phyloP scores from a whole-genome alignment of 2,113 vertebrate genomes.

The Thamnophis sirtalis region DNA sequence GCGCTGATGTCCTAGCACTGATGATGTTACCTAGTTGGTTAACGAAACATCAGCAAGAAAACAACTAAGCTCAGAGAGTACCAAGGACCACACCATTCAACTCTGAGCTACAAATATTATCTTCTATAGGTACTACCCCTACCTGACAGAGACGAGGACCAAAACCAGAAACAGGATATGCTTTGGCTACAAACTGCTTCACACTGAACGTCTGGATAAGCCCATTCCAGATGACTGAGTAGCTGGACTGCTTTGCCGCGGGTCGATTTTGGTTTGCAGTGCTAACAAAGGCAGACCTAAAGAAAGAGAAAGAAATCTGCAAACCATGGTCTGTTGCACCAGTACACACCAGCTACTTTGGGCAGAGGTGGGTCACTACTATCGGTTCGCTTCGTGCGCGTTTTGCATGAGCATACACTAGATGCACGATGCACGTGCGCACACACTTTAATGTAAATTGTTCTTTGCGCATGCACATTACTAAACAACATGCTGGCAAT shows the following conservation, averaged over 20 bases:
- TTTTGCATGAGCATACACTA: no score
- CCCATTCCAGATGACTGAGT: conserved; percentile 37
- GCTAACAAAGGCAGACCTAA: neutral
- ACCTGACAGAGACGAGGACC: conserved; percentile 52
- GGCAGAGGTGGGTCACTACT: neutral
- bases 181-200: conserved; percentile 50
- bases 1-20: neutral
- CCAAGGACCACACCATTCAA: neutral
- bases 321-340: fast-evolving
- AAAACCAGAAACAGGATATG: conserved; percentile 51
- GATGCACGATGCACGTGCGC: no score
- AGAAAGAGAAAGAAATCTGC: neutral
- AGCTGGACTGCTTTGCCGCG: neutral
- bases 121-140: neutral
- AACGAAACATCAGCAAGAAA: neutral
- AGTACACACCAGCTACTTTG: neutral
- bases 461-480: no score
- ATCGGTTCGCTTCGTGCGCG: no score
- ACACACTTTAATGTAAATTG: no score
- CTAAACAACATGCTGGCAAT: no score
- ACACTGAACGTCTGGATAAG: conserved; percentile 54
- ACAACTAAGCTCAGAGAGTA: neutral
- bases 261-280: neutral
- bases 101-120: neutral
- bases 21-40: neutral